Base-by-base conservation (phyloP, 1,140 invertebrate genomes). In the Phocides pigmalion region DNA sequence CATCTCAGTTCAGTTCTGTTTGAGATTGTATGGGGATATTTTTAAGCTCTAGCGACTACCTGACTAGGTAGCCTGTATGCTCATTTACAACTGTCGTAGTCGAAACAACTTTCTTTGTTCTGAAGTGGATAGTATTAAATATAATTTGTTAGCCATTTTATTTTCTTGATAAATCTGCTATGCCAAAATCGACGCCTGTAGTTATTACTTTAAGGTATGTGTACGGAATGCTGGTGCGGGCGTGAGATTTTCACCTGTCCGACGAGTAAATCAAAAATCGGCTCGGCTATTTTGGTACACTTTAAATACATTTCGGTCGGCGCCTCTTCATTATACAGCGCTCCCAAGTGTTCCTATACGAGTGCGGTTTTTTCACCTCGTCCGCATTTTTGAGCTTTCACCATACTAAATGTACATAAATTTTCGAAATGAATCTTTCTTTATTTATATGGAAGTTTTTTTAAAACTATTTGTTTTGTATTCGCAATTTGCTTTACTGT, bases 231-330 rank as follows among this genome's bases (percentile, higher is more conserved):
- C 12, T 14, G 25, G 0, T 44, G 22, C 14, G 14, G n/a, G 11
- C 2, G 41, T 35, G 25, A 11, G 42, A 59, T 46, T 59, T 35
- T 59, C 54, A 59, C 42, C 56, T 59, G 25, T 59, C 41, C 42
- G 42, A 59, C 16, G 25, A 59, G 42, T 47, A 46, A 44, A 59
- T 59, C 42, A 59, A 47, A 59, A 59, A 59, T 59, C 25, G 25
- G 25, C 25, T 35, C 9, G 15, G 56, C 6, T 59, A 46, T 59
- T 59, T 59, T 47, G 16, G 56, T 59, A 59, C 54, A 15, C 22
- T 44, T 35, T 19, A 59, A 59, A 59, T n/a, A 25, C 42, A 14
- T 59, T 16, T 47, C 56, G 42, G 56, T 47, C 25, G 42, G 42
- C 35, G 56, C 56, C 42, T 59, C 42, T 47, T 47, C 41, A 59